Evolutionary conservation across 2,797 vertebrate species (phyloP).

Genomic region (Enteromius viviparus): DNA sequence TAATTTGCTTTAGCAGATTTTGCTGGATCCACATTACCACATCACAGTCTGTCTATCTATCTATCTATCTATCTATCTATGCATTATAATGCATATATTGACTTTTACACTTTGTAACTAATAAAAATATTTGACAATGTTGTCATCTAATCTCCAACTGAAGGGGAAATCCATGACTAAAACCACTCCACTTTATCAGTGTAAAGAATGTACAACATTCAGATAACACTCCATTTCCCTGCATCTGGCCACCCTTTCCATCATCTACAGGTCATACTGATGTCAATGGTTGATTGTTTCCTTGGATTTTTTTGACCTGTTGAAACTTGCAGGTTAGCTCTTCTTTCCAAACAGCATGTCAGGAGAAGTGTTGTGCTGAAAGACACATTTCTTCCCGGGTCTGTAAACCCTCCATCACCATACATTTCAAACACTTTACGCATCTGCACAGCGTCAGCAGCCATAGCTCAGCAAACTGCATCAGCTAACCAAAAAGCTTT

Average conservation of each 20-base stretch:
- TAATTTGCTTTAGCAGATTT: no score
- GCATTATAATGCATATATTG: no score
- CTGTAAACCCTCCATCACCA: conserved; percentile 39
- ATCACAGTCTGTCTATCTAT: background rate
- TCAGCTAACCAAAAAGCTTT: conserved; percentile 39
- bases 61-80: no score
- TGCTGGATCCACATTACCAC: no score
- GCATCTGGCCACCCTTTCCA: background rate
- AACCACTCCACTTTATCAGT: conserved; percentile 43
- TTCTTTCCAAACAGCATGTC: conserved; percentile 45
- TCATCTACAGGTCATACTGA: conserved; percentile 20
- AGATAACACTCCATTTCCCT: conserved; percentile 46
- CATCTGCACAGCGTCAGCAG: conserved; percentile 47
- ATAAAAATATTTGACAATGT: conserved; percentile 21
- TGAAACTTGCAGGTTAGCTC: conserved; percentile 2
- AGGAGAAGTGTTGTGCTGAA: background rate
- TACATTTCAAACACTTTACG: conserved; percentile 56
- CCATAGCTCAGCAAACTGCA: conserved; percentile 14
- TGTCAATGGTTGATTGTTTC: conserved; percentile 12
- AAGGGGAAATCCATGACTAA: conserved; percentile 48
- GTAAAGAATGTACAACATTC: conserved; percentile 63
- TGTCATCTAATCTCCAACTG: conserved; percentile 54
- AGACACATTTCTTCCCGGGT: conserved; percentile 35
- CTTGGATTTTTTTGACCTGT: conserved; percentile 29
- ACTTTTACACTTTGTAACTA: background rate